These are phyloP conservation scores for Tenodera sinensis DNA, from an alignment of 2,888 invertebrate species.

Conservation along the genomic window DNA sequence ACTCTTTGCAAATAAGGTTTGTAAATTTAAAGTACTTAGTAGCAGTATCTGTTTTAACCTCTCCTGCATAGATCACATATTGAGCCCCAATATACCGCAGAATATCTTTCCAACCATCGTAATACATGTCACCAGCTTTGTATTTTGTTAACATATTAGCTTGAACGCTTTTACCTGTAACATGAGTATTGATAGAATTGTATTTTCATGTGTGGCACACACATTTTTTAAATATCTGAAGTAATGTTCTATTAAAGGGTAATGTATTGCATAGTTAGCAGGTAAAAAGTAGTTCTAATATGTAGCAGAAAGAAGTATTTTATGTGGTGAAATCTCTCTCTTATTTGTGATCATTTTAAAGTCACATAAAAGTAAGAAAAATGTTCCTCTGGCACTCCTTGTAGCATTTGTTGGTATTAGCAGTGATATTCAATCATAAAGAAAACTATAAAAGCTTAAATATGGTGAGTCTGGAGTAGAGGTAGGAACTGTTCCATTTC, in stretches of 20 bases:
- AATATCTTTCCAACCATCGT: not conserved
- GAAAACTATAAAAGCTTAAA: too few species aligned
- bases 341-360: not conserved
- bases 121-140: not conserved
- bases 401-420: too few species aligned
- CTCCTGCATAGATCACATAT: not conserved
- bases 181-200: not conserved
- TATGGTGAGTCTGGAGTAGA: too few species aligned
- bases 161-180: not conserved
- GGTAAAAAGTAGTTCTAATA: not conserved
- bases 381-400: not conserved
- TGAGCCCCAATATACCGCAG: not conserved
- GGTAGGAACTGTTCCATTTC: too few species aligned
- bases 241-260: not conserved
- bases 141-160: not conserved
- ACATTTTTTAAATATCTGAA: not conserved
- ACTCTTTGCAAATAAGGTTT: not conserved
- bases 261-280: not conserved
- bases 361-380: not conserved
- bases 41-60: not conserved
- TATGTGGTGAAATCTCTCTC: not conserved
- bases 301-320: not conserved
- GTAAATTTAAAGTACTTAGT: not conserved
- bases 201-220: not conserved
- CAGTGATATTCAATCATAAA: too few species aligned